Evolutionary conservation across 2,888 invertebrate species (phyloP).

Genomic region (Tanytarsus gracilentus): DNA sequence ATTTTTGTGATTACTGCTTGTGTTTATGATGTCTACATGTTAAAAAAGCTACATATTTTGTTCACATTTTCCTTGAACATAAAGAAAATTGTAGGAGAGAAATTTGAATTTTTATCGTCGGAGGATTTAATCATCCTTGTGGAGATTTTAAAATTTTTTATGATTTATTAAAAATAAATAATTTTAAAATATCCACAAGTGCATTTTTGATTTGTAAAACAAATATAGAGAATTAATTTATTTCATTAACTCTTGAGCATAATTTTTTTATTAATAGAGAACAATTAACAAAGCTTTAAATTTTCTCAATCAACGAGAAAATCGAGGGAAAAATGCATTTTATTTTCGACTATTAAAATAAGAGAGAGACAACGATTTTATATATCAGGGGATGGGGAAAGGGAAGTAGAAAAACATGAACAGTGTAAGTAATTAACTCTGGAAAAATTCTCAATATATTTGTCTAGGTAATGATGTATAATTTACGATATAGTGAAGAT

Average conservation of each 20-base stretch:
- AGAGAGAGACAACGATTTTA: not conserved
- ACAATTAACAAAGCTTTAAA: too few species aligned
- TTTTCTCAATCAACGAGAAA: not conserved
- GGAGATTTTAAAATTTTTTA: too few species aligned
- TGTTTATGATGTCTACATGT: constrained; percentile 12
- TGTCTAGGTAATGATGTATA: not conserved
- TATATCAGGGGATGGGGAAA: not conserved
- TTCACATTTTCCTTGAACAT: not conserved
- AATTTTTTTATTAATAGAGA: too few species aligned
- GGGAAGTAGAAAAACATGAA: not conserved
- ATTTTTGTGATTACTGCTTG: not conserved
- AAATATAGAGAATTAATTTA: too few species aligned
- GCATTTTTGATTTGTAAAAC: too few species aligned
- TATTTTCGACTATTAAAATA: too few species aligned
- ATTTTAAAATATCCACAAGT: too few species aligned
- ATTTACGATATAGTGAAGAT: not conserved
- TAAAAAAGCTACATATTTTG: constrained; percentile 26
- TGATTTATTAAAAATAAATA: too few species aligned
- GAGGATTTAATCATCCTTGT: too few species aligned
- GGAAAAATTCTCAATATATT: not conserved
- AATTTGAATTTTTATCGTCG: not conserved
- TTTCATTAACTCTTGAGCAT: too few species aligned
- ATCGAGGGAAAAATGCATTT: too few species aligned
- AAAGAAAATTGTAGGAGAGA: not conserved
- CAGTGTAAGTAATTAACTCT: not conserved